phyloP scores from a whole-genome alignment of 1,140 invertebrate genomes.

The Archivesica marissinica region DNA sequence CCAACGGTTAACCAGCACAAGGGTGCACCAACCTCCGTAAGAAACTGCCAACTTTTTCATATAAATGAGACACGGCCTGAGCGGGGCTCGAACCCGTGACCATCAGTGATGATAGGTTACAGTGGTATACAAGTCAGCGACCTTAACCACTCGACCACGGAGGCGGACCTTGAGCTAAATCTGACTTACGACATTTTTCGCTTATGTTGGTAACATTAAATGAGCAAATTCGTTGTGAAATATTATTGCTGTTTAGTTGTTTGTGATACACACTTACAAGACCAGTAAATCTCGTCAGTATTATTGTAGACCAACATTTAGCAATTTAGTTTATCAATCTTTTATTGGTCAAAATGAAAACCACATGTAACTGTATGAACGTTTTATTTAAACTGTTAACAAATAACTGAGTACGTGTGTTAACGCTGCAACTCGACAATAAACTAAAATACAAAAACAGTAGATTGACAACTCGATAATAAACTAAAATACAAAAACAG shows the following conservation, averaged over 20 bases:
- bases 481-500: not conserved
- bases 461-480: not conserved
- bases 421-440: not conserved
- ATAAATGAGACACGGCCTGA: too few species aligned
- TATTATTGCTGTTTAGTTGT: not conserved
- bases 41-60: too few species aligned
- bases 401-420: not conserved
- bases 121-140: too few species aligned
- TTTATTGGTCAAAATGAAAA: slow-evolving; percentile 14
- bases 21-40: too few species aligned
- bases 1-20: too few species aligned
- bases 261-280: not conserved
- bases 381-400: slow-evolving; percentile 20
- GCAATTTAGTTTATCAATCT: too few species aligned
- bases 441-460: not conserved
- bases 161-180: too few species aligned
- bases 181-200: slow-evolving; percentile 3
- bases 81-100: too few species aligned
- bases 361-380: not conserved
- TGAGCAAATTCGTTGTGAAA: not conserved
- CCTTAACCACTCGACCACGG: too few species aligned
- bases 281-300: not conserved
- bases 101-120: too few species aligned
- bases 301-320: not conserved
- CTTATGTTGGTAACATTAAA: not conserved